phyloP scores from a whole-genome alignment of 2,888 invertebrate species.

The Patella caerulea region DNA sequence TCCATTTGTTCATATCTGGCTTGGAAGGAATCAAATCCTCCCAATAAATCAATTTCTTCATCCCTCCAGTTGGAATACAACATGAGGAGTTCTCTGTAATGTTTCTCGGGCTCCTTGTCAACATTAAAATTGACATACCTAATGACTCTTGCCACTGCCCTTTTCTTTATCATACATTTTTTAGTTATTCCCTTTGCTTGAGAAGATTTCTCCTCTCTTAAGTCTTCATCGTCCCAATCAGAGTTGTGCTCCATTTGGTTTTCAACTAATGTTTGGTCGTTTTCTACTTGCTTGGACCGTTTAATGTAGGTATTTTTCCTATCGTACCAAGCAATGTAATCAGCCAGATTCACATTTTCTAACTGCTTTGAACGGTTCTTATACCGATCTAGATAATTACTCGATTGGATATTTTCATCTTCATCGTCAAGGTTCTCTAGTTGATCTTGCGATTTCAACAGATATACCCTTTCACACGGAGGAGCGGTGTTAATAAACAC shows the following conservation, averaged over 20 bases:
- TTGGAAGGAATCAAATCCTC: neutral
- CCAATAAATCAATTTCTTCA: conserved; percentile 40
- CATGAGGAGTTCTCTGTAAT: conserved; percentile 53
- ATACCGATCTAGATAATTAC: conserved; percentile 37
- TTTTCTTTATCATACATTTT: conserved; percentile 17
- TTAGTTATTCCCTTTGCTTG: conserved; percentile 25
- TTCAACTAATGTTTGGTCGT: no score
- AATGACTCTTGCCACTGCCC: conserved; percentile 24
- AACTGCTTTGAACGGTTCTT: conserved; percentile 31
- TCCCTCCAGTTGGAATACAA: conserved; percentile 51
- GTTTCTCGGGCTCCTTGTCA: conserved; percentile 46
- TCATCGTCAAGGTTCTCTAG: no score
- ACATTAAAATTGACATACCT: conserved; percentile 41
- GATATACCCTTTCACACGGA: no score
- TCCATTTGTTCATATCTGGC: conserved; percentile 1
- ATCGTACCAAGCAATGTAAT: conserved; percentile 35
- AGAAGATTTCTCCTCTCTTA: conserved; percentile 5
- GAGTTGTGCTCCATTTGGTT: no score
- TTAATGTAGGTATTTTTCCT: neutral
- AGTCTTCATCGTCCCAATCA: no score
- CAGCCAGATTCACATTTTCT: conserved; percentile 32
- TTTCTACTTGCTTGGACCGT: no score
- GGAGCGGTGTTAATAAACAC: conserved; percentile 45
- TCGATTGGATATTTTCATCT: conserved; percentile 32
- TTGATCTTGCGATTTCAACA: no score